Evolutionary conservation across 1,140 invertebrate species (phyloP).

Genomic region (Brachystomella parvula): DNA sequence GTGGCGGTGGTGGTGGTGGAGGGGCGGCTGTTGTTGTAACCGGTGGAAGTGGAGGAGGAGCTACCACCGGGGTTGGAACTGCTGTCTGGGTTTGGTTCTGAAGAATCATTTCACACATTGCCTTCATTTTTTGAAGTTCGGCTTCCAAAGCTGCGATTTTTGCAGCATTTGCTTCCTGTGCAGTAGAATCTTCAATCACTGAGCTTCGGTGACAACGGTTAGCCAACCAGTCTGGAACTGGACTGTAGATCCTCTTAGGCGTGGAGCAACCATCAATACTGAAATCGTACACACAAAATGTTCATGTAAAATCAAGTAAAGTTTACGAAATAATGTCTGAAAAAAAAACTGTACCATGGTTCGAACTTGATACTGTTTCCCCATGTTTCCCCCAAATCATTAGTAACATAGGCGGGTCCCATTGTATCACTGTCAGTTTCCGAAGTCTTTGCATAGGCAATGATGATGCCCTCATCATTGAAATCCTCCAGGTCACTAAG

Average conservation of each 20-base stretch:
- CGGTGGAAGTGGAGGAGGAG: not conserved
- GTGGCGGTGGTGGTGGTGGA: not conserved
- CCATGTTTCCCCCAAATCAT: not conserved
- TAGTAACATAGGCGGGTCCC: not conserved
- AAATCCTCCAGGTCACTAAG: not conserved
- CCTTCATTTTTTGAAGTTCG: not conserved
- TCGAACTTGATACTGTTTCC: not conserved
- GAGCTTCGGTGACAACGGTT: not conserved
- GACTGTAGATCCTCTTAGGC: not conserved
- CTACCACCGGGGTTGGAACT: not conserved
- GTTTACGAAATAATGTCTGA: not conserved
- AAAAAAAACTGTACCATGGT: not conserved
- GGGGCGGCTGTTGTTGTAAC: not conserved
- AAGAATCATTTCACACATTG: conserved; percentile 1
- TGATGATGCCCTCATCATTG: conserved; percentile 1
- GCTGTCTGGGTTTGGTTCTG: not conserved
- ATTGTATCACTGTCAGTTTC: not conserved
- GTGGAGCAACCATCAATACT: not conserved
- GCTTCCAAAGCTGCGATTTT: not conserved
- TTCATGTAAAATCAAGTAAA: not conserved
- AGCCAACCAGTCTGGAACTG: not conserved
- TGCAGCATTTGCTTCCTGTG: not conserved
- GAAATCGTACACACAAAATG: not conserved
- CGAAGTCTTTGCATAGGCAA: not conserved
- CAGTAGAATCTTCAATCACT: not conserved